Evolutionary conservation across 2,888 invertebrate genomes (phyloP).

Genomic region (Trachelus stipa): DNA sequence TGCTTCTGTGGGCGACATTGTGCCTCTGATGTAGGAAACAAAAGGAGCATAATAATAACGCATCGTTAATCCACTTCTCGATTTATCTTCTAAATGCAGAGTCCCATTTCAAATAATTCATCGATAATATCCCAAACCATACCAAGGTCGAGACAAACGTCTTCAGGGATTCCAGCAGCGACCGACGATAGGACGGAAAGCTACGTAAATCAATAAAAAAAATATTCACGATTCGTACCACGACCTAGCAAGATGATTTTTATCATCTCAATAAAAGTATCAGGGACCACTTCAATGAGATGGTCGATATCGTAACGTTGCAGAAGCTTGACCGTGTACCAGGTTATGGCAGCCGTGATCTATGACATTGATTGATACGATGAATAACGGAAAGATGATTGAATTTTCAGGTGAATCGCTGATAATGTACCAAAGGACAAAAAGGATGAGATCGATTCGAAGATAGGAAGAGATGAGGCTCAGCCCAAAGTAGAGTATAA

Average conservation of each 20-base stretch:
- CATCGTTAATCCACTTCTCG: neutral
- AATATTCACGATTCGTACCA: neutral
- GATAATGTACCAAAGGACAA: neutral
- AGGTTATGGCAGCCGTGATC: neutral
- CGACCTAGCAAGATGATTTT: neutral
- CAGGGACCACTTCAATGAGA: neutral
- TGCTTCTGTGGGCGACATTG: neutral
- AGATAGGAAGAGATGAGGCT: neutral
- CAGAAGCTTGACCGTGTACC: neutral
- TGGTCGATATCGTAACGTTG: neutral
- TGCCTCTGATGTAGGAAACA: neutral
- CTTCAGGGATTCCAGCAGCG: neutral
- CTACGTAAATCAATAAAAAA: neutral
- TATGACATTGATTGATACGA: neutral
- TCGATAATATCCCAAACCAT: neutral
- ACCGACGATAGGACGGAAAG: neutral
- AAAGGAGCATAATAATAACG: neutral
- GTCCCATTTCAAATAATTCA: neutral
- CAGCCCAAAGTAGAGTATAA: neutral
- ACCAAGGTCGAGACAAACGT: neutral
- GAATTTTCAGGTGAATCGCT: neutral
- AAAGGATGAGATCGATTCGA: neutral
- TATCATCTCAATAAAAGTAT: neutral
- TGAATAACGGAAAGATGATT: neutral
- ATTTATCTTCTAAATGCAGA: neutral